Evolutionary conservation across 2,797 vertebrate genomes (phyloP).

Genomic region (Sus cebifrons): DNA sequence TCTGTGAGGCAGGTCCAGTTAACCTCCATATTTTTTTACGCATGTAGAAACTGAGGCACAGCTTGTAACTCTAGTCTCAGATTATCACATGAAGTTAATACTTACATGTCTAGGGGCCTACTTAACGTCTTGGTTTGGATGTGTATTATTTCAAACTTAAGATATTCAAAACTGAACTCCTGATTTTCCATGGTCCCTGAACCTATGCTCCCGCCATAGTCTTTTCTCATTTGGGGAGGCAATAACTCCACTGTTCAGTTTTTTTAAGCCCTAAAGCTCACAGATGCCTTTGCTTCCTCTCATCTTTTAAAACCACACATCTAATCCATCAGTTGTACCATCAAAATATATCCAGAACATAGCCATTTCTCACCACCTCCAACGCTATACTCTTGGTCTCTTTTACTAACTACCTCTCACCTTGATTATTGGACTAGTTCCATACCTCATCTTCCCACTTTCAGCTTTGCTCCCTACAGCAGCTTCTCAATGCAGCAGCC

Average conservation of each 20-base stretch:
- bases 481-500: not conserved
- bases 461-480: not conserved
- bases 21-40: not conserved
- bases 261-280: not conserved
- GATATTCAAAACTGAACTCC: not conserved
- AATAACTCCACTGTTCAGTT: not conserved
- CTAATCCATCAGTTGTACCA: not conserved
- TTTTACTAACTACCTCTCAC: not conserved
- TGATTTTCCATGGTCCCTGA: not conserved
- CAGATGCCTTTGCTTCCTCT: not conserved
- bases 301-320: not conserved
- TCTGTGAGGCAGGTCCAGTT: not conserved
- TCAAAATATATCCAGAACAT: not conserved
- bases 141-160: slow-evolving; percentile 21
- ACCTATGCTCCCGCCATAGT: not conserved
- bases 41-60: not conserved
- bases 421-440: not conserved
- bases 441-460: not conserved
- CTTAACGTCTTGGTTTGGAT: not conserved
- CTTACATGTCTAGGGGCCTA: not conserved
- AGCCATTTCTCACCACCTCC: not conserved
- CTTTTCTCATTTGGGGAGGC: not conserved
- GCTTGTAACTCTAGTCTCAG: not conserved
- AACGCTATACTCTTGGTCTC: not conserved
- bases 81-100: not conserved